Percentiles rank a stretch among this genome's conserved stretches.
Evolutionary conservation across 2,888 invertebrate genomes (phyloP).

Genomic region (Alsophila aescularia): DNA sequence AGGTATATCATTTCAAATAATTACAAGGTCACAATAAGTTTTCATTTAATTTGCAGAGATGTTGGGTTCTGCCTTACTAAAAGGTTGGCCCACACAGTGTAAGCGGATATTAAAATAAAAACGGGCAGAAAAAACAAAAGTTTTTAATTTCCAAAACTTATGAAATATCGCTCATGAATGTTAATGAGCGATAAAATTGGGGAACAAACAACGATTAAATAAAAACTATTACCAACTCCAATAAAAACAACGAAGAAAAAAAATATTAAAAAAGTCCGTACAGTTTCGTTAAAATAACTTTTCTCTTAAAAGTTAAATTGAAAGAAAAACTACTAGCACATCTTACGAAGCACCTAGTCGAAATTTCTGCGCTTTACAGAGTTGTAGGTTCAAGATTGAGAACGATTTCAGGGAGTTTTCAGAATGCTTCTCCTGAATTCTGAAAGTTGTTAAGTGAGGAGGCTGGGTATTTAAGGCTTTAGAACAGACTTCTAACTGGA

Average conservation of each 20-base stretch:
- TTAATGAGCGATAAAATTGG: not conserved
- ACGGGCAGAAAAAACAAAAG: too few species aligned
- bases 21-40: too few species aligned
- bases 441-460: too few species aligned
- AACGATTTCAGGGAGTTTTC: not conserved
- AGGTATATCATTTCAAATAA: too few species aligned
- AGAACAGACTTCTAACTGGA: too few species aligned
- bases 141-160: not conserved
- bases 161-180: not conserved
- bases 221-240: constrained; percentile 11
- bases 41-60: too few species aligned
- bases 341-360: not conserved
- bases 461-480: too few species aligned
- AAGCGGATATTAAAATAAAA: too few species aligned
- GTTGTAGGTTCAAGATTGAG: not conserved
- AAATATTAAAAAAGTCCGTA: too few species aligned
- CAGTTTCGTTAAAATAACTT: not conserved
- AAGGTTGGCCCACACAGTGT: too few species aligned
- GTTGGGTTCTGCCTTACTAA: too few species aligned
- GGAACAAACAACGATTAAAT: constrained; percentile 5
- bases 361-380: not conserved
- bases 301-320: constrained; percentile 6
- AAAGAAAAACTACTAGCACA: not conserved
- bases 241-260: constrained; percentile 1
- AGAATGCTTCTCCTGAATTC: not conserved